Evolutionary conservation across 2,113 vertebrate species (phyloP), one percentile per base, ranked within the genome.

Genomic region (Rattus rattus): DNA sequence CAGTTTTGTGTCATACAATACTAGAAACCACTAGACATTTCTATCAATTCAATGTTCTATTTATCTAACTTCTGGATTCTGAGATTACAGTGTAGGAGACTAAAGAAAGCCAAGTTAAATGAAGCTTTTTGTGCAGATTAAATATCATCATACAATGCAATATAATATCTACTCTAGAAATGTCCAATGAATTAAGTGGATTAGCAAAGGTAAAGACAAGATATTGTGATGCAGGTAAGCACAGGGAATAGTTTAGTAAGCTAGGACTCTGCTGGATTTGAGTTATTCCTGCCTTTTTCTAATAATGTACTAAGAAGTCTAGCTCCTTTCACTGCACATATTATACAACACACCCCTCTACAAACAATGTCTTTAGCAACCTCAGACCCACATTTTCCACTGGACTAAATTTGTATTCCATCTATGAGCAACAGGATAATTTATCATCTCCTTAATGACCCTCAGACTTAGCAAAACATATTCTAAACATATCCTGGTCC

Each of bases 341-440:
- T 22, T 56, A 56, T n/a, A 5, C 9, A 56, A 81, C 33, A 59
- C 33, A 59, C 9, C 10, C 11, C 19, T 56, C 54, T 59, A 59
- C 19, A 24, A 81, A 36, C 17, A 56, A 81, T 56, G 2, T 4
- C 13, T 81, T 81, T 59, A n/a, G 5, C 33, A 22, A 81, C 5
- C 5, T 22, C 33, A n/a, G 33, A 81, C 5, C 0, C 19, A 7
- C 1, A n/a, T 5, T 22, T 28, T n/a, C 19, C 2, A n/a, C 4
- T 81, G 52, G 33, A 33, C 36, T 81, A 59, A n/a, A 59, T 54
- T 59, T 81, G 5, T 59, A 54, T 59, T 5, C 5, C 12, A 22
- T 11, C 52, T 77, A 16, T 77, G 43, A 77, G 49, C 5, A 47
- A 49, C 43, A 49, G 5, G 43, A 77, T 47, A 13, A 59, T 81